Evolutionary conservation across 2,888 invertebrate genomes (phyloP).

Genomic region (Rhyacophila evoluta): DNA sequence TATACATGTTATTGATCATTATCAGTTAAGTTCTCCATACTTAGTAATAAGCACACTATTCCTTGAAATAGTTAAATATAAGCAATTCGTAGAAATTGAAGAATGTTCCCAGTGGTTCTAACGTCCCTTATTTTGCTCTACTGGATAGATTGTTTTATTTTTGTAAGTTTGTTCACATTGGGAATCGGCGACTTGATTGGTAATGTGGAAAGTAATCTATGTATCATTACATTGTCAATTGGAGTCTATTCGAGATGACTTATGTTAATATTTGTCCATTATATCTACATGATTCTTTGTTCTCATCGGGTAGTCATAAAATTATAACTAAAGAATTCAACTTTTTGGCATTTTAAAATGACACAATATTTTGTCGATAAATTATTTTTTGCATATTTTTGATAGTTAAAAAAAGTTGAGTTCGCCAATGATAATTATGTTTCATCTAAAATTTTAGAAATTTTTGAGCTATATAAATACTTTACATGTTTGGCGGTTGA

Average conservation of each 20-base stretch:
- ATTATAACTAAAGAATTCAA: neutral
- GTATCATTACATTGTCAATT: neutral
- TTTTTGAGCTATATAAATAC: too few relatives aligned
- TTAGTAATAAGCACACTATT: neutral
- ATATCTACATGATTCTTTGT: neutral
- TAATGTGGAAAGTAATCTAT: constrained; percentile 6
- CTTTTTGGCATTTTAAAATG: neutral
- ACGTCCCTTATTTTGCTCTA: neutral
- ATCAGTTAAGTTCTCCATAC: neutral
- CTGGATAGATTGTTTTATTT: neutral
- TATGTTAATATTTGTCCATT: constrained; percentile 23
- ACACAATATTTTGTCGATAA: constrained; percentile 3
- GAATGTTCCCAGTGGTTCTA: neutral
- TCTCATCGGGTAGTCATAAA: neutral
- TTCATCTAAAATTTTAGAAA: too few relatives aligned
- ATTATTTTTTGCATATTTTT: constrained; percentile 18
- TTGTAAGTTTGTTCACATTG: neutral
- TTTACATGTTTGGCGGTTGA: neutral
- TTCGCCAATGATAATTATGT: neutral
- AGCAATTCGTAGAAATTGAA: neutral
- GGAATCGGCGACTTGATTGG: neutral
- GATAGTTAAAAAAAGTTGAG: neutral
- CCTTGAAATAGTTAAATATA: neutral
- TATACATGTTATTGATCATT: neutral
- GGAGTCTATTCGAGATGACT: constrained; percentile 12